These are phyloP conservation scores for Morone saxatilis DNA, from an alignment of 2,113 vertebrate genomes.

Conservation along the genomic window DNA sequence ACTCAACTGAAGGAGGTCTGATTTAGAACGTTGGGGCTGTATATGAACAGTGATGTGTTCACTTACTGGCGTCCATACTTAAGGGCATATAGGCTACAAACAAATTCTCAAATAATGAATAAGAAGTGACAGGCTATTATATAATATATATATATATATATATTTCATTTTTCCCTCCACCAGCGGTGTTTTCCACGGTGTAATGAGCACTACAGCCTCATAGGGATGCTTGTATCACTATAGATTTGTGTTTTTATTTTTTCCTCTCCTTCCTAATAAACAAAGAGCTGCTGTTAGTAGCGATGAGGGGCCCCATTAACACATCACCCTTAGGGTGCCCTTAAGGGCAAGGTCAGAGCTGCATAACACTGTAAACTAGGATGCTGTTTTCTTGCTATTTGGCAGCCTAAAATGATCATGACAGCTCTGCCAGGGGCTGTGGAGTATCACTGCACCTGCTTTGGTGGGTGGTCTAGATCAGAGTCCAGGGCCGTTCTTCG, in stretches of 20 bases:
- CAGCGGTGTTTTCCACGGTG: too few relatives aligned
- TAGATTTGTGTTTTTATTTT: not conserved
- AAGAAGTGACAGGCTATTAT: too few relatives aligned
- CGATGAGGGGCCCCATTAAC: slow-evolving; percentile 26
- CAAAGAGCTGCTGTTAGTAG: slow-evolving; percentile 20
- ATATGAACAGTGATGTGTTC: too few relatives aligned
- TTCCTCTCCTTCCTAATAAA: not conserved
- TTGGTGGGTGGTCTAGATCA: not conserved
- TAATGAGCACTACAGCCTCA: not conserved
- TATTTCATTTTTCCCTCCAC: too few relatives aligned
- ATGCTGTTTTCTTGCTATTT: slow-evolving; percentile 32
- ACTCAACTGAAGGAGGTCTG: too few relatives aligned
- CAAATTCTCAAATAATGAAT: too few relatives aligned
- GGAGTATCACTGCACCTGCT: not conserved
- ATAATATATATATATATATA: too few relatives aligned
- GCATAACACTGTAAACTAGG: slow-evolving; percentile 13
- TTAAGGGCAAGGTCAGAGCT: slow-evolving; percentile 31
- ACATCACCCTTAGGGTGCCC: slow-evolving; percentile 23
- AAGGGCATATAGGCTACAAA: too few relatives aligned
- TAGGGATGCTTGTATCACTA: too few relatives aligned
- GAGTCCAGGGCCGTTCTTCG: not conserved
- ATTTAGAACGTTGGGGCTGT: too few relatives aligned
- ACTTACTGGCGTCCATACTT: too few relatives aligned
- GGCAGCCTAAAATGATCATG: slow-evolving; percentile 22
- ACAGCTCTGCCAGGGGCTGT: slow-evolving; percentile 24